Percentiles rank a stretch among this genome's conserved stretches.
phyloP scores from a whole-genome alignment of 2,888 invertebrate species.

The Creontiades dilutus region DNA sequence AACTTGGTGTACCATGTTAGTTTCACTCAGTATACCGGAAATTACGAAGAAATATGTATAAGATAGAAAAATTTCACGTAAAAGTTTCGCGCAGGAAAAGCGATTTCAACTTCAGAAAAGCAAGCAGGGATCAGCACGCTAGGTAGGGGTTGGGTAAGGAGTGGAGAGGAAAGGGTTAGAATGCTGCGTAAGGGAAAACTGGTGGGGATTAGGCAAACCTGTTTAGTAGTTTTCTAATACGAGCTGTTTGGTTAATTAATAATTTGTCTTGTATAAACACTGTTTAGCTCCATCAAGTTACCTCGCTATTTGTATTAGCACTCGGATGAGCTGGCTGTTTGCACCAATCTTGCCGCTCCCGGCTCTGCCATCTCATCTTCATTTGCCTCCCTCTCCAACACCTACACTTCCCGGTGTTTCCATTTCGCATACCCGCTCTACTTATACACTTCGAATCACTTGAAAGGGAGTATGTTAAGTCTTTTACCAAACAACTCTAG shows the following conservation, averaged over 20 bases:
- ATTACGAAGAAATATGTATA: no score
- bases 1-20: no score
- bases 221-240: conserved; percentile 64
- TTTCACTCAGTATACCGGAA: no score
- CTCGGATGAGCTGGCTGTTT: conserved; percentile 75
- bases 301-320: conserved; percentile 74
- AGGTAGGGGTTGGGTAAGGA: no score
- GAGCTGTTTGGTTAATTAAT: conserved; percentile 75
- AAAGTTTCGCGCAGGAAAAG: no score
- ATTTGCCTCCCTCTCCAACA: conserved; percentile 18
- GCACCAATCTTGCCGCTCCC: conserved; percentile 59
- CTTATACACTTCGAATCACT: no score
- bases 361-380: not conserved
- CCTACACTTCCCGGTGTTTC: conserved; percentile 20
- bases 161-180: no score
- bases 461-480: no score
- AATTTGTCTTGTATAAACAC: conserved; percentile 74
- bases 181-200: conserved; percentile 4
- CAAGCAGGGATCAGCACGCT: no score
- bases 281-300: conserved; percentile 66
- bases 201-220: conserved; percentile 53
- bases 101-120: no score
- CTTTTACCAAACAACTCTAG: no score
- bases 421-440: not conserved
- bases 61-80: no score